Evolutionary conservation across 1,140 invertebrate genomes (phyloP), one percentile per base, ranked within the genome.

Genomic region (Araneus ventricosus): DNA sequence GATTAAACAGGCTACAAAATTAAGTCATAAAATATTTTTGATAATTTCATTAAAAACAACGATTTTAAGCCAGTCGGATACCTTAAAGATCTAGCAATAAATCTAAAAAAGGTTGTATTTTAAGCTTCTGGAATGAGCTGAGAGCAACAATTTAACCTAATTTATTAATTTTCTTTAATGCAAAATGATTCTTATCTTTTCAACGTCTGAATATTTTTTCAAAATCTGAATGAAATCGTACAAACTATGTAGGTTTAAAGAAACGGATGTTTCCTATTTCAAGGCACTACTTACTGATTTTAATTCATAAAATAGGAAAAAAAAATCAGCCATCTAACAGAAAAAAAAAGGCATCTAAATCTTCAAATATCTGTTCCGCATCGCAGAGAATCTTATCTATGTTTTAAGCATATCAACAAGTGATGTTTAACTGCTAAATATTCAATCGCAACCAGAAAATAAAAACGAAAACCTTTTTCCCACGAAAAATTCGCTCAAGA

Each of bases 401-500:
- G 30, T 75, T 75, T 75, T 75, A 75, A 75, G 30, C 30, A 34
- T 75, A 75, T 75, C 30, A 75, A 30, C 70, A 75, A 75, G 30
- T 75, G 70, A 75, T 75, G 70, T 75, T 75, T 34, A 75, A 75
- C 70, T 22, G 37, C 70, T 34, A 75, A 75, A 75, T 75, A 75
- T 75, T 75, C 70, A 75, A 75, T 37, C 37, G 70, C 34, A 34
- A 34, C 14, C 10, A 75, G 34, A 37, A 75, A 37, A 34, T 20
- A 22, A 5, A 75, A 37, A 4, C 70, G 24, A n/a, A 22, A 27
- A 41, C 8, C 20, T 45, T 70, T 52, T 93, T 93, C 94, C 88
- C 34, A 93, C 85, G 89, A 94, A 94, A 84, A 94, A 91, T 94
- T 88, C 89, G 3, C 75, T 45, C 34, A 94, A 93, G 90, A 94